phyloP scores from a whole-genome alignment of 2,888 invertebrate genomes.

The Noctua janthe region DNA sequence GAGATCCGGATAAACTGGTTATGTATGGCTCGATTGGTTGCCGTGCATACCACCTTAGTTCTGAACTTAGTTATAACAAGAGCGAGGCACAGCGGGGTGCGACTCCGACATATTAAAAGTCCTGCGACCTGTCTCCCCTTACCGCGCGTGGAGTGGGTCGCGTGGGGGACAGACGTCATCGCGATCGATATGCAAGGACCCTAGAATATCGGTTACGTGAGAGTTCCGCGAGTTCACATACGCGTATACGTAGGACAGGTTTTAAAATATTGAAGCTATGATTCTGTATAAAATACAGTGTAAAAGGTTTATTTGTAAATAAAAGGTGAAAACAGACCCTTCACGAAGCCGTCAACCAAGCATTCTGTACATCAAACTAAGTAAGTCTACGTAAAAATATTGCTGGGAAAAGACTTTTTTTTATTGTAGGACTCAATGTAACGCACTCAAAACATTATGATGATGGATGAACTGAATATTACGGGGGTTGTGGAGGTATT shows the following conservation, averaged over 20 bases:
- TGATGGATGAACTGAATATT: no score
- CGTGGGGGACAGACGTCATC: conserved; percentile 66
- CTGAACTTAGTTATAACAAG: conserved; percentile 7
- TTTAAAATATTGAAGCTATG: not conserved
- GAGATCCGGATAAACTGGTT: no score
- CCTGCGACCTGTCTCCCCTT: conserved; percentile 45
- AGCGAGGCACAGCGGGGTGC: conserved; percentile 14
- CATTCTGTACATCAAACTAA: no score
- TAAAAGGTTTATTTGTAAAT: not conserved
- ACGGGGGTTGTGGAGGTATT: no score
- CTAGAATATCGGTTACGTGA: conserved; percentile 47
- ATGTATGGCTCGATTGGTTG: no score
- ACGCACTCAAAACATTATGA: no score
- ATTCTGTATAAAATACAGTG: not conserved
- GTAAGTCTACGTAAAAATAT: no score
- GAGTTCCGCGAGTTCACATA: conserved; percentile 24
- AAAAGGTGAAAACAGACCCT: no score
- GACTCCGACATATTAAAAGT: conserved; percentile 43
- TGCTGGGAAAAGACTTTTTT: no score
- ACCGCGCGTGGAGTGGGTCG: conserved; percentile 33
- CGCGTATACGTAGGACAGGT: not conserved
- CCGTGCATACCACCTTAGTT: not conserved
- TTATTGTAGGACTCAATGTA: no score
- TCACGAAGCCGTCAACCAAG: no score
- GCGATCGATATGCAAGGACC: conserved; percentile 76